phyloP scores from a whole-genome alignment of 1,140 invertebrate genomes.

The Anadara kagoshimensis region DNA sequence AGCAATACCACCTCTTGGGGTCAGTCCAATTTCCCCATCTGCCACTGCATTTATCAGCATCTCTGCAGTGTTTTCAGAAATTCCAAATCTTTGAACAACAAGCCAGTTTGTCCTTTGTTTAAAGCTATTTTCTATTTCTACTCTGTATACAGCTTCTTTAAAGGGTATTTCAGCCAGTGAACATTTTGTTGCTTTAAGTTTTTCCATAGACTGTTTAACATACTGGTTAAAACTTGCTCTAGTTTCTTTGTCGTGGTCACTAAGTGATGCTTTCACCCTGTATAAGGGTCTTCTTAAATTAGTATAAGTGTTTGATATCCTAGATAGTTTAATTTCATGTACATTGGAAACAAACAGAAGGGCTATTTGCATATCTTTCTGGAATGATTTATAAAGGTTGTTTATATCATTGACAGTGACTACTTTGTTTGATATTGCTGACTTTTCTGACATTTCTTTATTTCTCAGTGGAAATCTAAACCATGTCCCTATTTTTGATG shows the following conservation, averaged over 20 bases:
- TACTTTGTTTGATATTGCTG: constrained; percentile 43
- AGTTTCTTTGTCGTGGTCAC: not conserved
- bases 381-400: constrained; percentile 51
- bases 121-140: constrained; percentile 34
- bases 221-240: not conserved
- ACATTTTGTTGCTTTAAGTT: constrained; percentile 2
- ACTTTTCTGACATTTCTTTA: constrained; percentile 44
- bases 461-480: constrained; percentile 61
- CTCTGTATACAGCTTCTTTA: constrained; percentile 21
- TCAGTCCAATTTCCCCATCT: constrained; percentile 40
- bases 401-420: constrained; percentile 35
- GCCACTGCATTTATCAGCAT: constrained; percentile 32
- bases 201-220: constrained; percentile 8
- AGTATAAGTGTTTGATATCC: constrained; percentile 24
- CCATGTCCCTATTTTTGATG: constrained; percentile 45
- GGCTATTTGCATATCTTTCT: constrained; percentile 50
- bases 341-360: constrained; percentile 63
- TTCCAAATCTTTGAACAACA: constrained; percentile 56
- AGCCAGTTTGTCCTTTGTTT: constrained; percentile 37
- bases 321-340: constrained; percentile 49
- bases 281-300: not conserved
- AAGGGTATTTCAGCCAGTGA: constrained; percentile 19
- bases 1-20: constrained; percentile 64
- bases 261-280: not conserved
- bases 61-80: constrained; percentile 29